Evolutionary conservation across 2,113 vertebrate genomes (phyloP).

Genomic region (Chaenogobius annularis): DNA sequence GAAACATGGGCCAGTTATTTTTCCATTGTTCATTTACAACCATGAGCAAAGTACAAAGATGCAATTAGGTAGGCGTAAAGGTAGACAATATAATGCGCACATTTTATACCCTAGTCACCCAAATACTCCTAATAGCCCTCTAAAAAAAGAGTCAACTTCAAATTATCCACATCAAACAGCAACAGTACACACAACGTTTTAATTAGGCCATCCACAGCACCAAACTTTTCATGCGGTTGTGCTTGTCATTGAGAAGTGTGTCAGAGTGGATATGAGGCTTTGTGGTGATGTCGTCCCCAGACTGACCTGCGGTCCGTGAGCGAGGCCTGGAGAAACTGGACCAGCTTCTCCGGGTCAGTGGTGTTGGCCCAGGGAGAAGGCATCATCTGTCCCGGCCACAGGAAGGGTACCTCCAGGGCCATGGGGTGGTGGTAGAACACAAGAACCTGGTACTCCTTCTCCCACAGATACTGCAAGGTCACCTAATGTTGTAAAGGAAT

Average conservation of each 20-base stretch:
- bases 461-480: slow-evolving; percentile 93
- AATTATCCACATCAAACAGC: no score
- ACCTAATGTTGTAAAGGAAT: slow-evolving; percentile 61
- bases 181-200: no score
- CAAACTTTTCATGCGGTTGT: neutral
- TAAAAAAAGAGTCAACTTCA: no score
- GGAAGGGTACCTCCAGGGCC: slow-evolving; percentile 92
- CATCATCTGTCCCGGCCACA: slow-evolving; percentile 99
- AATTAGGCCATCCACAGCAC: neutral
- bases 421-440: slow-evolving; percentile 98
- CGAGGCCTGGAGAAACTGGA: slow-evolving; percentile 94
- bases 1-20: no score
- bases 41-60: no score
- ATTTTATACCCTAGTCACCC: no score
- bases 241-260: neutral
- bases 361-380: slow-evolving; percentile 96
- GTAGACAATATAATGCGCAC: no score
- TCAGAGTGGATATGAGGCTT: neutral
- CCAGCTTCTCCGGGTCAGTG: slow-evolving; percentile 94
- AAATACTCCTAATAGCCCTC: no score
- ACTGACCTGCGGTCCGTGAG: slow-evolving; percentile 86
- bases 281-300: neutral
- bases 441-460: slow-evolving; percentile 93
- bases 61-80: no score
- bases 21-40: no score